Base-by-base conservation (phyloP, 2,797 vertebrate genomes). In the Hirundo rustica region DNA sequence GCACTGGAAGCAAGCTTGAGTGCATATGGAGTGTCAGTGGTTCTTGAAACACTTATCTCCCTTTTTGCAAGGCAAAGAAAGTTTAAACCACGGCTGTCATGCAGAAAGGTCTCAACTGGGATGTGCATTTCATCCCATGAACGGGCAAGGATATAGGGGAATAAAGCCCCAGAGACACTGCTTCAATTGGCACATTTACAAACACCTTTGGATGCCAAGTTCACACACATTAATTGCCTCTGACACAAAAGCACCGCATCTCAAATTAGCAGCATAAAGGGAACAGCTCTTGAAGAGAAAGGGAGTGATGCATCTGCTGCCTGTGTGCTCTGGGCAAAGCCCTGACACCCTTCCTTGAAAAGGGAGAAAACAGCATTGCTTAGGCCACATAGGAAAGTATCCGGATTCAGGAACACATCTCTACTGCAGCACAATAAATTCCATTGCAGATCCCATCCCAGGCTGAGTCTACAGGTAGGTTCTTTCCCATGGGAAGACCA, bases 311-410 rank as follows among this genome's bases (percentile, higher is more conserved):
- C 7, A 7, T 17, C 29, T 30, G 36, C 10, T 19, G 16, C 9
- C 40, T 27, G 4, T 5, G 23, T 8, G 36, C 60, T 60, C 42
- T 29, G 25, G 32, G 32, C 11, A 79, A 55, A 72, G 53, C 42
- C 64, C 84, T 27, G 48, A 57, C 58, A 55, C 13, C 7, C 23
- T 60, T 40, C 48, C 32, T 60, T 64, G 22, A 26, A 13, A 40
- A 34, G 11, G 27, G 36, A 65, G 34, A 53, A 47, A 47, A 14
- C 21, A 36, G 26, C 51, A 23, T 16, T n/a, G 40, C 23, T 55
- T 34, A n/a, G 2, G 17, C 25, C 47, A 27, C 30, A 7, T 0
- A 4, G 4, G 4, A 9, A 25, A 73, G 7, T 1, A 45, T 5
- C 7, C 4, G 62, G 34, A 64, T 54, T 50, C 38, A 11, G 34